Evolutionary conservation across 1,140 invertebrate genomes (phyloP).

Genomic region (Eriocheir sinensis): DNA sequence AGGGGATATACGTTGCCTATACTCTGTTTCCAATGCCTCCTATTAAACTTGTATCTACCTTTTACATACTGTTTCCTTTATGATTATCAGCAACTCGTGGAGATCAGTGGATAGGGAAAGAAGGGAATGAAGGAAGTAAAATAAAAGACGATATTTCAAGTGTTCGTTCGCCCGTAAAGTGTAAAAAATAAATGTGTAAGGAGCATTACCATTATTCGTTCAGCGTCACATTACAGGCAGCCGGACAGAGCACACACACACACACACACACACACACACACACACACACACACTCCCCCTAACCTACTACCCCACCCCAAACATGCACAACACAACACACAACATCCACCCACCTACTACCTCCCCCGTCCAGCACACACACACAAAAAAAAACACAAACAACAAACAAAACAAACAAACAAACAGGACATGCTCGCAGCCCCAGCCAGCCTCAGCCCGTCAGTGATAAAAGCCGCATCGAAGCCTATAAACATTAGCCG

Average conservation of each 20-base stretch:
- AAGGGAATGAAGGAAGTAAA: background rate
- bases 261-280: slow-evolving; percentile 22
- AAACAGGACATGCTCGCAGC: too few relatives aligned
- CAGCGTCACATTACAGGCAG: too few relatives aligned
- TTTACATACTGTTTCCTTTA: too few relatives aligned
- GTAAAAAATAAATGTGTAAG: background rate
- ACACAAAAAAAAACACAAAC: background rate
- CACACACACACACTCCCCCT: background rate
- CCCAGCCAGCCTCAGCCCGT: too few relatives aligned
- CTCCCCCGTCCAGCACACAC: background rate
- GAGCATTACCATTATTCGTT: too few relatives aligned
- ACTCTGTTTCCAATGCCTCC: too few relatives aligned
- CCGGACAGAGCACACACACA: background rate
- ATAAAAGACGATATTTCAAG: background rate
- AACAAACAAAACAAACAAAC: background rate
- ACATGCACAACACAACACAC: background rate
- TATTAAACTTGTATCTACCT: too few relatives aligned
- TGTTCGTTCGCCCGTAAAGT: background rate
- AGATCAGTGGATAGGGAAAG: too few relatives aligned
- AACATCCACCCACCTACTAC: background rate
- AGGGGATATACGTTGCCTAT: too few relatives aligned
- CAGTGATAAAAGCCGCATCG: background rate
- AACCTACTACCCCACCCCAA: background rate
- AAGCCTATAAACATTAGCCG: background rate
- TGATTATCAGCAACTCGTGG: background rate